Evolutionary conservation across 2,797 vertebrate genomes (phyloP), one percentile per base, ranked within the genome.

Genomic region (Cossypha heuglini): DNA sequence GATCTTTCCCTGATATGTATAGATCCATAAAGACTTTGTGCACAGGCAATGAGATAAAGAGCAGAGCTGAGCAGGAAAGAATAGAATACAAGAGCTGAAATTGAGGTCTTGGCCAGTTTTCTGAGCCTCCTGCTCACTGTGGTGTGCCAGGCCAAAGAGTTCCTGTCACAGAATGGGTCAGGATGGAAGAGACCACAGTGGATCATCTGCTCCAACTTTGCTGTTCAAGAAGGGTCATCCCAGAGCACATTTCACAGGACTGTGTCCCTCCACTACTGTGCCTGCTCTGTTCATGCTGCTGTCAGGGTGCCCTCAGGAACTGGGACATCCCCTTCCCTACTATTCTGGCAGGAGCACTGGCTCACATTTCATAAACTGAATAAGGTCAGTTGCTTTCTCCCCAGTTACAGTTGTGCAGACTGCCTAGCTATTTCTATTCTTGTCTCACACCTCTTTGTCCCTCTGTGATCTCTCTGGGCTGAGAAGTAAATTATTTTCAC

Each of bases 121-220:
- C 49, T n/a, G 49, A 59, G 45, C 35, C 6, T 74, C 38, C 38
- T 74, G 21, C n/a, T 48, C 5, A 0, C 20, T 33, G 24, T 11
- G 6, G 37, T 1, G 4, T 55, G 45, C 20, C 54, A 68, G 63
- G 68, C 28, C n/a, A 79, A 33, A n/a, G 68, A 51, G 26, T 40
- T 63, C 21, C 59, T 68, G 91, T 31, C 64, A 31, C 35, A 48
- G 73, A 61, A 42, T 3, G 8, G 57, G 35, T 35, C 35, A 49
- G 57, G 64, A n/a, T 55, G 57, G 35, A 35, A 49, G 15, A 18
- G 15, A 63, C 31, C 0, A 2, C 42, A 55, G 7, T 0, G 1
- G 9, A 3, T 26, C 33, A 42, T 13, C 25, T 62, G 42, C 64
- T 55, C 31, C 84, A 63, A 1, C 21, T 21, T 71, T 35, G 15